These are phyloP conservation scores for Teleogryllus oceanicus DNA, from an alignment of 2,888 invertebrate species.

Conservation along the genomic window DNA sequence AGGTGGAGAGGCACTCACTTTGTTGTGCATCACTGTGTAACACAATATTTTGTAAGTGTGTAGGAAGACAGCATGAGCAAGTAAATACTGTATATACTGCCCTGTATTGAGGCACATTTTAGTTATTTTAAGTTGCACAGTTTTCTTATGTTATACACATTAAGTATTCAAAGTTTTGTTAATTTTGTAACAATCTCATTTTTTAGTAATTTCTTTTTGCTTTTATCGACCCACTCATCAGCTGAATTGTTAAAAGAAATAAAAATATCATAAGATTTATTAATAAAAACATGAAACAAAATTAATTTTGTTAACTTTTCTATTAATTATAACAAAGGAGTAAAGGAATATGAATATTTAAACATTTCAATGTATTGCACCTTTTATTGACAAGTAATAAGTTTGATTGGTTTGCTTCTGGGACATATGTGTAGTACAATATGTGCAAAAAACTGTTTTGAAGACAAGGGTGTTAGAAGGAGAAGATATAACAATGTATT, in stretches of 20 bases:
- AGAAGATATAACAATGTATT: too few relatives aligned
- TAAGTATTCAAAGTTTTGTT: neutral
- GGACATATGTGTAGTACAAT: too few relatives aligned
- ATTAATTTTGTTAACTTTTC: neutral
- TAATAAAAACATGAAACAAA: neutral
- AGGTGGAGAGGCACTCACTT: neutral
- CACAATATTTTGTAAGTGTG: neutral
- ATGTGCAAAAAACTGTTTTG: too few relatives aligned
- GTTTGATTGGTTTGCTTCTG: too few relatives aligned
- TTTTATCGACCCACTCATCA: neutral
- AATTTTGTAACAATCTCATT: too few relatives aligned
- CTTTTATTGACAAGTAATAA: too few relatives aligned
- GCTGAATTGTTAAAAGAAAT: neutral
- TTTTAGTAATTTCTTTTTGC: neutral
- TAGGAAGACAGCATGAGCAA: neutral
- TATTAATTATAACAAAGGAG: neutral
- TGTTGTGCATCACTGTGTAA: too few relatives aligned
- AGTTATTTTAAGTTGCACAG: neutral
- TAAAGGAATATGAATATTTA: too few relatives aligned
- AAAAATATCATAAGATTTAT: neutral
- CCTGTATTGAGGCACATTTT: neutral
- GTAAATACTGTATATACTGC: neutral
- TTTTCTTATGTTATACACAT: neutral
- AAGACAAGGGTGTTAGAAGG: too few relatives aligned
- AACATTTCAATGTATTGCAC: too few relatives aligned